Base-by-base conservation (phyloP, 2,797 vertebrate genomes). In the Psittacula derbiana region DNA sequence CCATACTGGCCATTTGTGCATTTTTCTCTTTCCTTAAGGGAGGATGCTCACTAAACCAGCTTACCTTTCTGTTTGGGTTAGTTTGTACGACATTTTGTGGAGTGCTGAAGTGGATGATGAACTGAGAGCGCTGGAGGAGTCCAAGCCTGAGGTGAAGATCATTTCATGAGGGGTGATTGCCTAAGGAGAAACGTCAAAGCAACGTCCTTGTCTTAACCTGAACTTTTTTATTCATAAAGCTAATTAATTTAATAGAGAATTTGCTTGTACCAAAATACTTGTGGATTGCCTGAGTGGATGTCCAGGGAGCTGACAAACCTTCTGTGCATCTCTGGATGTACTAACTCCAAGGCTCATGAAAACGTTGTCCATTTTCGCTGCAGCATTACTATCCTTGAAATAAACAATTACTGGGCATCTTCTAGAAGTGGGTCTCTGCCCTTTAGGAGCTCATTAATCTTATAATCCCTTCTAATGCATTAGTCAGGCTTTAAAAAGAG, bases 31-130 rank as follows among this genome's bases (percentile, higher is more conserved):
- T 30, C 40, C 33, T 36, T 47, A 46, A 13, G 0, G 33, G 61
- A 79, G 50, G 23, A 30, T 60, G 28, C 36, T 93, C 31, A 24
- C 86, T 95, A 67, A 94, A 60, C 49, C 31, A 9, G 0, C n/a
- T 53, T 88, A 31, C 28, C 16, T 86, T 88, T 91, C 12, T 78
- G 12, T 43, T 18, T 62, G 21, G 15, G 2, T 73, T 81, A 98
- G 98, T 28, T 95, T 98, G 57, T 98, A 97, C 0, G 98, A 98
- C 83, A 97, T 97, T 55, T 97, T 94, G 86, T 97, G 97, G 97
- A 90, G 90, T 2, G 31, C 90, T n/a, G 92, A 91, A 28, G 79
- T 96, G 11, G 90, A 97, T 2, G 69, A 97, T 33, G 95, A 86
- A 36, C 92, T 98, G 62, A 93, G 24, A 64, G 96, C 96, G n/a